Percentiles rank a stretch among this genome's conserved stretches.
Evolutionary conservation across 2,797 vertebrate species (phyloP).

Genomic region (Petrocephalus sullivani): DNA sequence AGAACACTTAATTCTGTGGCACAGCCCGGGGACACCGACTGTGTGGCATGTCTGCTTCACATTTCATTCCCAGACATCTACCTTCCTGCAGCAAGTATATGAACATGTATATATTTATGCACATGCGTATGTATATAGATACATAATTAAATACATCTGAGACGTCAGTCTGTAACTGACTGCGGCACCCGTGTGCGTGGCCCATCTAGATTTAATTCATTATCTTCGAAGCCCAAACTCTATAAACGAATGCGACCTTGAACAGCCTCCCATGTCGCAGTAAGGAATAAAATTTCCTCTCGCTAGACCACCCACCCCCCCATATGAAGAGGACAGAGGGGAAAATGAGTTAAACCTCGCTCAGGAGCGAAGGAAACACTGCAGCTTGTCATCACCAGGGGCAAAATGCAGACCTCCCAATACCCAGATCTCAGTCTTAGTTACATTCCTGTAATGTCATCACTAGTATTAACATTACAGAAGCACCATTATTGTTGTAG

Average conservation of each 20-base stretch:
- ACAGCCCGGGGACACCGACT: not conserved
- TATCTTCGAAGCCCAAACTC: not conserved
- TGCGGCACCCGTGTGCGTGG: not conserved
- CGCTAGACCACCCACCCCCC: not conserved
- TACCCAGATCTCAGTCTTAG: not conserved
- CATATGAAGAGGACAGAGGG: slow-evolving; percentile 35
- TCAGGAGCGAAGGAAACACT: not conserved
- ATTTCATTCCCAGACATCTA: not conserved
- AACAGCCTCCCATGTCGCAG: not conserved
- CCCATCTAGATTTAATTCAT: not conserved
- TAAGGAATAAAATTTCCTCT: not conserved
- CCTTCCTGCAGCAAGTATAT: not conserved
- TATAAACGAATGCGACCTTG: not conserved
- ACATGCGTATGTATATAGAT: not conserved
- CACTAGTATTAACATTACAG: slow-evolving; percentile 20
- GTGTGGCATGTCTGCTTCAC: not conserved
- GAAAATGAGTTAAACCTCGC: slow-evolving; percentile 16
- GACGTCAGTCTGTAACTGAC: not conserved
- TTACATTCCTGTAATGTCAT: slow-evolving; percentile 22
- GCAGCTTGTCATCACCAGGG: slow-evolving; percentile 8
- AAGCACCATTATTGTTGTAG: not conserved
- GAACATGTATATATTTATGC: not conserved
- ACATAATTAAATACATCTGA: not conserved
- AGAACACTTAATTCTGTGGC: not conserved
- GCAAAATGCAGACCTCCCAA: not conserved